A percentile compares a stretch with the other conserved stretches of the same genome.
phyloP scores from a whole-genome alignment of 2,888 invertebrate species.

The Apamea sordens region DNA sequence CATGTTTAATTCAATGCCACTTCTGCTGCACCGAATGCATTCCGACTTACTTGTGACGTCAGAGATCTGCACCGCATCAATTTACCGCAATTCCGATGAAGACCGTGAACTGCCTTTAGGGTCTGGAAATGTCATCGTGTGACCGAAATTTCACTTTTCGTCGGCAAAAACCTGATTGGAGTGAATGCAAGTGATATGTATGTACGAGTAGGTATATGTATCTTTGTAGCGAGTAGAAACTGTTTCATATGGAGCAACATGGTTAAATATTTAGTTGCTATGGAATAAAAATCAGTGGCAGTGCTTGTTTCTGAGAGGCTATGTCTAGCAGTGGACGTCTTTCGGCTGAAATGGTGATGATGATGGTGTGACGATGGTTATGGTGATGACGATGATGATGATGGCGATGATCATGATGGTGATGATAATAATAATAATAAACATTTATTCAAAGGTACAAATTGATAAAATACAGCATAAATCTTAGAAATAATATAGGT shows the following conservation, averaged over 20 bases:
- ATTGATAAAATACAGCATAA: too few relatives aligned
- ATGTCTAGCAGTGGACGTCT: too few relatives aligned
- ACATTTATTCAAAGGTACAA: too few relatives aligned
- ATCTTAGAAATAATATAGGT: too few relatives aligned
- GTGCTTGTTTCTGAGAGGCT: too few relatives aligned
- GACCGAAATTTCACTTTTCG: conserved; percentile 49
- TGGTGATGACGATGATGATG: too few relatives aligned
- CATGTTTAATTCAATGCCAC: neutral
- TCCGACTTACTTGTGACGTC: neutral
- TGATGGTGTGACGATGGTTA: too few relatives aligned
- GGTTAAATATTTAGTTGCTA: neutral
- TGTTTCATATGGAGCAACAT: neutral
- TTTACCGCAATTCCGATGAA: conserved; percentile 13
- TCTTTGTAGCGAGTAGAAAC: neutral
- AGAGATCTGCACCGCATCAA: neutral
- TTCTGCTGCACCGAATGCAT: neutral
- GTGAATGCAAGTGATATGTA: conserved; percentile 4
- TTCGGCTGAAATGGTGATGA: too few relatives aligned
- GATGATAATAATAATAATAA: too few relatives aligned
- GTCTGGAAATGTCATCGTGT: conserved; percentile 1
- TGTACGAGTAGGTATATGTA: neutral
- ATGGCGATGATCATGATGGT: too few relatives aligned
- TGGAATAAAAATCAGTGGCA: too few relatives aligned
- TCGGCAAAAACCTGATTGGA: conserved; percentile 17
- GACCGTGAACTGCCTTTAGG: neutral